Percentiles rank a stretch among this genome's conserved stretches.
These are phyloP conservation scores for Pseudochirops corinnae DNA, from an alignment of 2,797 vertebrate species.

Conservation along the genomic window DNA sequence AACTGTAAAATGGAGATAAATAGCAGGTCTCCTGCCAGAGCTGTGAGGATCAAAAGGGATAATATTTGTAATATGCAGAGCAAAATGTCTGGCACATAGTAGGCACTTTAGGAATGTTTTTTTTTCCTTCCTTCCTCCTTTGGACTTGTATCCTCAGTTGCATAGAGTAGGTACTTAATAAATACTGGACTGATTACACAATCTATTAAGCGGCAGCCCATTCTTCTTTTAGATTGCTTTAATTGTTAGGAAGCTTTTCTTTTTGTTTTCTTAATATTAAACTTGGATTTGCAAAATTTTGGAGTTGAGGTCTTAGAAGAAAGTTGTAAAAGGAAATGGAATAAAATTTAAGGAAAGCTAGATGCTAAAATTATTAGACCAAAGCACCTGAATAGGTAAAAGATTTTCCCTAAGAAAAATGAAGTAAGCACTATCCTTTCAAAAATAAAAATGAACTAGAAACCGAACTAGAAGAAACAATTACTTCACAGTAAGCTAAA, in stretches of 20 bases:
- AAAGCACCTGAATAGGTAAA: neutral
- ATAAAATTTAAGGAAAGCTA: neutral
- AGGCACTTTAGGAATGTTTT: neutral
- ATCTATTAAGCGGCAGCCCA: neutral
- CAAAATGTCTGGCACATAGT: neutral
- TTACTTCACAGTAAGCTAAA: neutral
- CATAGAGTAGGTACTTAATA: neutral
- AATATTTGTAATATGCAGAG: neutral
- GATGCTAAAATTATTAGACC: neutral
- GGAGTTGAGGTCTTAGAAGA: neutral
- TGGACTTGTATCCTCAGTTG: neutral
- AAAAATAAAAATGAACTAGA: neutral
- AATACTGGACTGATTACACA: neutral
- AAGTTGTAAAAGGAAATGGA: neutral
- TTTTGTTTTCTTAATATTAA: neutral
- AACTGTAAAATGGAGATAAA: neutral
- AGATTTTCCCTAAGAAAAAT: neutral
- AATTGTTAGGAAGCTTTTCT: neutral
- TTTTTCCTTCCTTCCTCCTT: neutral
- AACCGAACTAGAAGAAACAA: neutral
- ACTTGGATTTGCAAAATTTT: neutral
- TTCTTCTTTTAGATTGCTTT: neutral
- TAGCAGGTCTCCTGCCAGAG: neutral
- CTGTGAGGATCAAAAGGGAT: neutral
- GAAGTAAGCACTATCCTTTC: neutral